These are phyloP conservation scores for Cossypha niveicapilla DNA, from an alignment of 2,797 vertebrate genomes.

Conservation along the genomic window DNA sequence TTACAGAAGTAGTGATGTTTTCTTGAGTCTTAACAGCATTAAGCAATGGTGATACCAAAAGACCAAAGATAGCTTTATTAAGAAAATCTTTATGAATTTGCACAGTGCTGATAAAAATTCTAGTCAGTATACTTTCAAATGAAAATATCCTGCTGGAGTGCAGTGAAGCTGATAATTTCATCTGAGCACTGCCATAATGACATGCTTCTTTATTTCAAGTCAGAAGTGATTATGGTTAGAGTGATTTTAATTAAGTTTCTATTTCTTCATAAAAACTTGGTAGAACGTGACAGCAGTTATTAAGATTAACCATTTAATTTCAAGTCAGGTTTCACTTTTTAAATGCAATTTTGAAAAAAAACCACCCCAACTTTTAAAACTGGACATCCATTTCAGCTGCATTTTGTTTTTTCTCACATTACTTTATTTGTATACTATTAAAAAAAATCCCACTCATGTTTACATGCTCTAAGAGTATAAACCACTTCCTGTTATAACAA, in stretches of 20 bases:
- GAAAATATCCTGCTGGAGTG: conserved; percentile 25
- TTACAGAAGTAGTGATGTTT: background rate
- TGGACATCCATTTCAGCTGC: background rate
- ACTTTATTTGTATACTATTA: background rate
- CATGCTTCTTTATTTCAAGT: conserved; percentile 11
- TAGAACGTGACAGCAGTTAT: background rate
- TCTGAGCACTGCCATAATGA: background rate
- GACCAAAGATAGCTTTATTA: background rate
- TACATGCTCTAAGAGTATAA: background rate
- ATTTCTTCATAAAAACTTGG: background rate
- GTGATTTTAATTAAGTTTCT: conserved; percentile 36
- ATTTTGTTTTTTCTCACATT: background rate
- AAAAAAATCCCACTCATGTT: background rate
- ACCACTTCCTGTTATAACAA: background rate
- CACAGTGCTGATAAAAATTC: conserved; percentile 28
- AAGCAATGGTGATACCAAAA: background rate
- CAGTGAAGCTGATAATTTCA: conserved; percentile 27
- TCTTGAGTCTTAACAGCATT: background rate
- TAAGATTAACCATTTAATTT: conserved; percentile 6
- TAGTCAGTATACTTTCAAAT: background rate
- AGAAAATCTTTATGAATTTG: conserved; percentile 1
- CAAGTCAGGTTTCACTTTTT: background rate
- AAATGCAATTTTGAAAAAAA: background rate
- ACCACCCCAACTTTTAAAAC: fast-evolving
- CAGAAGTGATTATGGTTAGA: conserved; percentile 14